These are phyloP conservation scores for Spizaetus ornatus DNA, from an alignment of 2,113 vertebrate species.

Conservation along the genomic window DNA sequence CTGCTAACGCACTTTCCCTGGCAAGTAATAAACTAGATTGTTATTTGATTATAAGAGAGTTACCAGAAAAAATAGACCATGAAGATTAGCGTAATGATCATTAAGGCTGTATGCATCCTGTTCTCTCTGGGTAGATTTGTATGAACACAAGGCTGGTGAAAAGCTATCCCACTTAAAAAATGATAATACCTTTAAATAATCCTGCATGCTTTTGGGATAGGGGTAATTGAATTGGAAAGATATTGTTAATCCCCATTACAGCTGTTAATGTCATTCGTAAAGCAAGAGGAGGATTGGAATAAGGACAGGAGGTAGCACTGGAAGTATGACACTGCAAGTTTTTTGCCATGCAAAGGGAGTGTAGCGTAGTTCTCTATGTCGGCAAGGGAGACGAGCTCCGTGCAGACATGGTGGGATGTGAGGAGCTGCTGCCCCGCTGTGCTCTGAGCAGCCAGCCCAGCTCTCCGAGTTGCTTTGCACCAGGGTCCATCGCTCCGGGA, in stretches of 20 bases:
- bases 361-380: rapidly evolving
- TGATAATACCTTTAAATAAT: neutral
- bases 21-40: neutral
- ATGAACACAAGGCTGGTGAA: neutral
- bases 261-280: neutral
- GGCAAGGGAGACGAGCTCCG: neutral
- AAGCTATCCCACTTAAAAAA: neutral
- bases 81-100: neutral
- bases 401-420: rapidly evolving
- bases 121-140: neutral
- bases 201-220: neutral
- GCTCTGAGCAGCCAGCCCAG: neutral
- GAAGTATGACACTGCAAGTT: neutral
- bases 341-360: neutral
- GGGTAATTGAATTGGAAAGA: neutral
- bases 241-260: neutral
- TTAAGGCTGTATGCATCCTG: neutral
- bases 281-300: neutral
- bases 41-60: conserved; percentile 4
- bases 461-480: neutral
- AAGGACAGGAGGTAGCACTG: neutral
- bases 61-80: neutral
- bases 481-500: rapidly evolving
- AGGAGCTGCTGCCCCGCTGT: neutral
- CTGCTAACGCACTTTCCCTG: neutral